Evolutionary conservation across 1,140 invertebrate genomes (phyloP), one percentile per base, ranked within the genome.

Genomic region (Drosophila pseudoobscura): DNA sequence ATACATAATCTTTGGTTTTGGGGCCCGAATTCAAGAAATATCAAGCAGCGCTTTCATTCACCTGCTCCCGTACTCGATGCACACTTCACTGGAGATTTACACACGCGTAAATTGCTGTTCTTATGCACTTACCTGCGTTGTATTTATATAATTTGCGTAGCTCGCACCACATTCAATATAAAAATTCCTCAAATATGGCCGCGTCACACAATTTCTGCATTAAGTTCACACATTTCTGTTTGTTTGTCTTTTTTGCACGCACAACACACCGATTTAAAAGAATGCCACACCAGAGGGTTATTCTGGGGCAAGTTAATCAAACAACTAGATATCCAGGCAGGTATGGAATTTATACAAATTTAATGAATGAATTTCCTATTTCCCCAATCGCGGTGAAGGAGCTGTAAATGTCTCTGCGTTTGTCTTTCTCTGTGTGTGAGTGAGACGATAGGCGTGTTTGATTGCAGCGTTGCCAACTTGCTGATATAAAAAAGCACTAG

Each of bases 381-480:
- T 75, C 73, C 76, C 75, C 29, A 75, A 65, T 58, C 78, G 24
- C 24, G 24, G 68, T 73, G 60, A 47, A 31, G 8, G 46, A 51
- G 57, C 35, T 59, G 47, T 47, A 47, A 56, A 62, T 68, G 61
- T 51, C 73, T 79, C 72, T 89, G 24, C 24, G 68, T 78, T 75
- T 85, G 80, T 85, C 87, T 89, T 90, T 75, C 76, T 90, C 88
- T 85, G 89, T 82, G 80, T 84, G 82, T 85, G 82, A 85, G 82
- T 87, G 82, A 85, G 82, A 85, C 79, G 80, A 83, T 87, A 87
- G 79, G 82, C 78, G 64, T 85, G 84, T 85, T 73, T 59, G 29
- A 15, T 20, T n/a, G 13, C n/a, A 24, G 77, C 8, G 44, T 70
- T 87, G 83, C 82, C 69, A 85, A 75, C 82, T 68, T 8, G 47